Base-by-base conservation (phyloP, 2,888 invertebrate genomes). In the Drosophila percnosoma region DNA sequence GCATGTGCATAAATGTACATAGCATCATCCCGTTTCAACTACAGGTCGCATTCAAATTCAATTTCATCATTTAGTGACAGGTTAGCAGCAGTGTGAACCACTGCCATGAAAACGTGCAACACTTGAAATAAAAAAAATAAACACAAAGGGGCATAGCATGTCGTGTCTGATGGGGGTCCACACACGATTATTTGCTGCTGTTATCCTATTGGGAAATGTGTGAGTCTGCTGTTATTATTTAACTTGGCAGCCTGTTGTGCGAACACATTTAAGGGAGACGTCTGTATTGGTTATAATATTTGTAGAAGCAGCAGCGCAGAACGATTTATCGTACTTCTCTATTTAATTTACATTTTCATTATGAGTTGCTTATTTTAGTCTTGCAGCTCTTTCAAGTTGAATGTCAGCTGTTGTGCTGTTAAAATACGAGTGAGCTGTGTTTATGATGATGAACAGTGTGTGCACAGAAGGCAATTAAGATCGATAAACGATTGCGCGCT, bases 361-460 rank as follows among this genome's bases (percentile, higher is more conserved):
- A 66, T 67, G 45, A 52, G 29, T 71, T 34, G 31, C 33, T 55
- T 53, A 21, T 24, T 34, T n/a, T 38, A 29, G 1, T 27, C 42
- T 49, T 48, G 24, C 24, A 48, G 42, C 53, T 48, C 59, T 52
- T 51, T 77, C 62, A 73, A 77, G 60, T 81, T 77, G 65, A 73
- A 76, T 81, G 79, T 68, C 80, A 75, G 34, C 42, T 64, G 54
- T 54, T 72, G 15, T 27, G 24, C 24, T 45, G 45, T 36, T 65
- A 52, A 62, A 59, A 34, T 21, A 33, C 10, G 13, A 42, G 27
- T 55, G 45, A 67, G 60, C 54, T 57, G 21, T 54, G 33, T 53
- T 60, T 24, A 15, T 21, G 21, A 18, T 31, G 65, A 54, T 31
- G 63, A 53, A 34, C 72, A 31, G 10, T 48, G 11, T 55, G 36